Evolutionary conservation across 1,140 invertebrate genomes (phyloP).

Genomic region (Metaphire vulgaris): DNA sequence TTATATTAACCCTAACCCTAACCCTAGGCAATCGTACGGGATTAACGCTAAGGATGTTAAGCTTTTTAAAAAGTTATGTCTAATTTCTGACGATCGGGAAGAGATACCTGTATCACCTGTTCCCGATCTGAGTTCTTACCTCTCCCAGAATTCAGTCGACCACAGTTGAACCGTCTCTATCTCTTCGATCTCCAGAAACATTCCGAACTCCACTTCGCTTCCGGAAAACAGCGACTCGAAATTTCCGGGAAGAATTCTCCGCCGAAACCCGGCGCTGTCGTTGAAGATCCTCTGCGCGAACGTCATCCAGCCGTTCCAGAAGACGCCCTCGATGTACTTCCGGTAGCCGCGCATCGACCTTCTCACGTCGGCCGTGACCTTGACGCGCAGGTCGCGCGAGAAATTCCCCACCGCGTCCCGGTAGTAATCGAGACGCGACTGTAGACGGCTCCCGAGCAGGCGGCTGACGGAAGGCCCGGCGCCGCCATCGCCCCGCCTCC

Average conservation of each 20-base stretch:
- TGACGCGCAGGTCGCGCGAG: background rate
- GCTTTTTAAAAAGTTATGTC: too few species aligned
- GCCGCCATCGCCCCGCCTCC: background rate
- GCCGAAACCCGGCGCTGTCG: background rate
- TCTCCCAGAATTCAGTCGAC: constrained; percentile 28
- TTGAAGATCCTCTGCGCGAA: background rate
- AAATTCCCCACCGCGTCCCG: background rate
- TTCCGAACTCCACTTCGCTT: constrained; percentile 21
- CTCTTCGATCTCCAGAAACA: constrained; percentile 29
- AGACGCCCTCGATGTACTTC: background rate
- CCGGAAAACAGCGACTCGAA: background rate
- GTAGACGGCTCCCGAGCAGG: background rate
- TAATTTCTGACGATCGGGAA: too few species aligned
- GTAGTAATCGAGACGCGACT: background rate
- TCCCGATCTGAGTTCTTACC: too few species aligned
- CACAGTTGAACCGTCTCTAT: constrained; percentile 27
- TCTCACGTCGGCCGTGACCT: background rate
- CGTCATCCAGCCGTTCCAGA: background rate
- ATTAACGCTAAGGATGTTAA: too few species aligned
- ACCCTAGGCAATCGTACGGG: too few species aligned
- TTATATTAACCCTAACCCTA: too few species aligned
- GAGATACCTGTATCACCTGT: too few species aligned
- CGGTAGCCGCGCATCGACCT: constrained; percentile 2
- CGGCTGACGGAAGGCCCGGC: constrained; percentile 14
- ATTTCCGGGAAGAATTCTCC: background rate